A percentile compares a stretch with the other conserved stretches of the same genome.
Conservation (phyloP, 1,140 invertebrate genomes). For the Zaprionus lachaisei region DNA sequence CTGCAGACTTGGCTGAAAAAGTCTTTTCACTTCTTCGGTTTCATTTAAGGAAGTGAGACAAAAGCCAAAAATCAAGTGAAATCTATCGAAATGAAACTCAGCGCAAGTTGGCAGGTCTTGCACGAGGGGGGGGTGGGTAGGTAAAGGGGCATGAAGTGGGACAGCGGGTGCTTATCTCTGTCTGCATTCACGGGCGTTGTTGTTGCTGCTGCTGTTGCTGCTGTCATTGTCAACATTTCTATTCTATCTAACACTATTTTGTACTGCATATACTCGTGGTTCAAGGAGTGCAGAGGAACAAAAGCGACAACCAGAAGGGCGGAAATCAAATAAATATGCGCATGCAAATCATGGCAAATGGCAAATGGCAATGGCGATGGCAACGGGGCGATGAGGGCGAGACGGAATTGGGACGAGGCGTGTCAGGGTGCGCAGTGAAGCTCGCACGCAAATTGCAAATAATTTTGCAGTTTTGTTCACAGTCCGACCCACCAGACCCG, state of each 20-base stretch:
- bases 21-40: neutral
- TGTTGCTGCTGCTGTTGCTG: slow-evolving; percentile 18
- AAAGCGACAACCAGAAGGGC: slow-evolving; percentile 10
- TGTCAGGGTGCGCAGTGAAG: slow-evolving; percentile 9
- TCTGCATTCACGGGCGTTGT: slow-evolving; percentile 12
- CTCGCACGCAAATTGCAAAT: slow-evolving; percentile 70
- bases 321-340: slow-evolving; percentile 54
- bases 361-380: neutral
- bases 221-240: slow-evolving; percentile 73
- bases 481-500: neutral
- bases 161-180: slow-evolving; percentile 12
- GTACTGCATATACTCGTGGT: neutral
- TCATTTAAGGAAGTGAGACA: slow-evolving; percentile 14
- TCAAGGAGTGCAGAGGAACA: neutral
- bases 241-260: slow-evolving; percentile 41
- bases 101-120: slow-evolving; percentile 8
- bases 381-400: neutral
- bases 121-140: neutral
- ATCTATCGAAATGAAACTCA: slow-evolving; percentile 63
- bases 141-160: neutral
- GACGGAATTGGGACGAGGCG: neutral
- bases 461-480: slow-evolving; percentile 54
- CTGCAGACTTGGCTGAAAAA: neutral
- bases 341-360: slow-evolving; percentile 53
- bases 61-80: slow-evolving; percentile 62